Conservation (phyloP, 2,888 invertebrate species). For the Amphipyra tragopoginis region DNA sequence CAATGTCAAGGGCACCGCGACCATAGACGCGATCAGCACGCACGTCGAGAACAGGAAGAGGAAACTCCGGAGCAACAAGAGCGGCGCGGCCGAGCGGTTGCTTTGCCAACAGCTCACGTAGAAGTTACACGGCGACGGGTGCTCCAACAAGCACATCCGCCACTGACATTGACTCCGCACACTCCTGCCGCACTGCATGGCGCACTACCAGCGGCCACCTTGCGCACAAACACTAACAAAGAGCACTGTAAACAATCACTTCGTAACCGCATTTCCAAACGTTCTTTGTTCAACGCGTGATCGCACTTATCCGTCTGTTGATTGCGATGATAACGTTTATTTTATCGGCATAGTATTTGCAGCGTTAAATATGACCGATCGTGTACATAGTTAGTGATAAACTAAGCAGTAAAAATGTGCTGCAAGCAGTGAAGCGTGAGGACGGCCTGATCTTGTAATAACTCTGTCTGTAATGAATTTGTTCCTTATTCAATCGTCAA, state of each 20-base stretch:
- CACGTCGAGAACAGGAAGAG: constrained; percentile 74
- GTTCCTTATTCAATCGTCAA: constrained; percentile 65
- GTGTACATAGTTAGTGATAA: constrained; percentile 63
- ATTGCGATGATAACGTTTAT: constrained; percentile 57
- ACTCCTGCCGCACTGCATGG: constrained; percentile 66
- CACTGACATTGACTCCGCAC: constrained; percentile 66
- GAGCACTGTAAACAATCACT: constrained; percentile 49
- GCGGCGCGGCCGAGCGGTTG: constrained; percentile 71
- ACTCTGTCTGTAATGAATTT: constrained; percentile 61
- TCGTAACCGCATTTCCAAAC: constrained; percentile 50
- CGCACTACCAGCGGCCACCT: constrained; percentile 34
- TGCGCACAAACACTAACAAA: constrained; percentile 32
- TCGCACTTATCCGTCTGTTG: constrained; percentile 41
- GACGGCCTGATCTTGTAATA: constrained; percentile 64
- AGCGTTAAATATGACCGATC: constrained; percentile 60
- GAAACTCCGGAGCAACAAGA: constrained; percentile 68
- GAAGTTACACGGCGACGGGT: constrained; percentile 74
- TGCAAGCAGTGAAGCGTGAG: constrained; percentile 69
- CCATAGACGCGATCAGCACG: constrained; percentile 68
- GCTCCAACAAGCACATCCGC: constrained; percentile 72
- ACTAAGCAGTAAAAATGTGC: constrained; percentile 69
- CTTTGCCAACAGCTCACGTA: constrained; percentile 81
- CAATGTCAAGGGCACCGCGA: constrained; percentile 66
- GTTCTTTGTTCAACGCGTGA: constrained; percentile 44
- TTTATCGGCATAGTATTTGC: constrained; percentile 50